These are phyloP conservation scores for Myanophis thanlyinensis DNA, from an alignment of 2,113 vertebrate species.

Conservation along the genomic window DNA sequence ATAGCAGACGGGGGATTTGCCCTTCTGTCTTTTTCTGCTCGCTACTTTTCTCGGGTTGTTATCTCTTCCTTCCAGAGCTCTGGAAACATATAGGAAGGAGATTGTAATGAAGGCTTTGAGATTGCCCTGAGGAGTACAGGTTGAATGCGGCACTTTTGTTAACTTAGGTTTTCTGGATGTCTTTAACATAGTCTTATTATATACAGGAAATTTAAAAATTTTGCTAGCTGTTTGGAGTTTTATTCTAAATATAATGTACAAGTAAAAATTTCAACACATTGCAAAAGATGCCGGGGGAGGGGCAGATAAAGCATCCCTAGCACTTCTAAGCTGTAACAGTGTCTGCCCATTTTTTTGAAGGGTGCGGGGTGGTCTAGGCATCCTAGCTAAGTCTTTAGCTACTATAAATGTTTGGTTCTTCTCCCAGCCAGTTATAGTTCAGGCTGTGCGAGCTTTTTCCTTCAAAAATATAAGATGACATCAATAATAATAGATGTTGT, in stretches of 20 bases:
- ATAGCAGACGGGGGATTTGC: no score
- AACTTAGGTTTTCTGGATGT: neutral
- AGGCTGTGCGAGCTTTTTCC: neutral
- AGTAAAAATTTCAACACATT: neutral
- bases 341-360: neutral
- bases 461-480: neutral
- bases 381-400: neutral
- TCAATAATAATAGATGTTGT: neutral
- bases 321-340: neutral
- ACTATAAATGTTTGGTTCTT: neutral
- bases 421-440: neutral
- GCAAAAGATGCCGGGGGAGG: neutral
- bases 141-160: neutral
- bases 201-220: neutral
- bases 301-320: neutral
- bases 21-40: neutral
- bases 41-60: neutral
- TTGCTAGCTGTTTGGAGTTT: neutral
- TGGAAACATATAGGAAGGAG: neutral
- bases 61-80: neutral
- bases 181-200: neutral
- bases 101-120: neutral
- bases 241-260: neutral
- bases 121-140: neutral
- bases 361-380: neutral